A percentile compares a stretch with the other conserved stretches of the same genome.
Conservation (phyloP, 2,113 vertebrate species). For the Pseudorasbora parva region DNA sequence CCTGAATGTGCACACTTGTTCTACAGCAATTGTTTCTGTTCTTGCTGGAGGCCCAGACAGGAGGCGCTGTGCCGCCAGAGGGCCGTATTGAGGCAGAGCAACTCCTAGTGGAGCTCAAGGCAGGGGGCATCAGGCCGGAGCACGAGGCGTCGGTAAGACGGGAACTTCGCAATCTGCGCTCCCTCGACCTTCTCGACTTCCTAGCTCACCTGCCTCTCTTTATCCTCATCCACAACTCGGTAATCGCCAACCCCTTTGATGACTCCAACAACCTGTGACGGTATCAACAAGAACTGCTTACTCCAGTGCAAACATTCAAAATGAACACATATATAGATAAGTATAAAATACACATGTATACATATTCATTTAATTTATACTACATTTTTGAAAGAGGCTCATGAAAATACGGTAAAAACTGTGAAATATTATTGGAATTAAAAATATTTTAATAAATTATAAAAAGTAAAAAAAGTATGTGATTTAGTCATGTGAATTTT, state of each 20-base stretch:
- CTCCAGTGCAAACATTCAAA: not conserved
- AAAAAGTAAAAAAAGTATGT: no score
- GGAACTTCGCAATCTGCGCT: slow-evolving; percentile 60
- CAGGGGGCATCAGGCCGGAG: slow-evolving; percentile 67
- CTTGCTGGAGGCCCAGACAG: slow-evolving; percentile 67
- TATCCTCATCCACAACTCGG: slow-evolving; percentile 72
- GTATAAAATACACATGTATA: no score
- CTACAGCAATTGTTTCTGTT: slow-evolving; percentile 75
- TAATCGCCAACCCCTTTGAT: slow-evolving; percentile 68
- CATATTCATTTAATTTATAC: no score
- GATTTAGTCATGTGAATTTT: not conserved
- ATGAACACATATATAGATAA: not conserved
- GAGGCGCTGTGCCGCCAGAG: slow-evolving; percentile 6
- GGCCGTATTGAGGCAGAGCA: slow-evolving; percentile 70
- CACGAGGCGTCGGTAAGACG: slow-evolving; percentile 60
- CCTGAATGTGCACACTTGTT: not conserved
- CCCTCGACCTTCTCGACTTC: slow-evolving; percentile 74
- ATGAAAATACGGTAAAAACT: not conserved
- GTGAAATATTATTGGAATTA: not conserved
- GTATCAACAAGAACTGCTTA: slow-evolving; percentile 1
- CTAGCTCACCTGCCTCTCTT: slow-evolving; percentile 72
- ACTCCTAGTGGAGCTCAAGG: slow-evolving; percentile 73
- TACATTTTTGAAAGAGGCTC: not conserved
- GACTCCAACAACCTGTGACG: slow-evolving; percentile 66
- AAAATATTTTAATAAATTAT: not conserved